Evolutionary conservation across 2,113 vertebrate species (phyloP).

Genomic region (Oreochromis tanganicae): DNA sequence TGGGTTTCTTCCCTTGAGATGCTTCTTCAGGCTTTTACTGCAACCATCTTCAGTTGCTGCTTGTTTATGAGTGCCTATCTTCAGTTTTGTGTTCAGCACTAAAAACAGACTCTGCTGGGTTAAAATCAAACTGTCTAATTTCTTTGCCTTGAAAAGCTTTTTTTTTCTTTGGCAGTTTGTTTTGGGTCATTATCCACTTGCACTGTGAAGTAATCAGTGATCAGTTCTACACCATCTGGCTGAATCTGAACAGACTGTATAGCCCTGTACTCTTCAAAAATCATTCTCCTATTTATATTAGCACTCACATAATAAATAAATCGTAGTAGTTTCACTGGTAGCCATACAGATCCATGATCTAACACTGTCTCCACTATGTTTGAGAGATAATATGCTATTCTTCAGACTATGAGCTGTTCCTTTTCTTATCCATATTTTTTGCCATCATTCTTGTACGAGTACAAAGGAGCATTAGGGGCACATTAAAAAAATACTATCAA

Average conservation of each 20-base stretch:
- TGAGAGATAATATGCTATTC: not conserved
- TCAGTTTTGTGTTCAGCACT: not conserved
- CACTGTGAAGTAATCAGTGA: not conserved
- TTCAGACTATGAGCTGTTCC: not conserved
- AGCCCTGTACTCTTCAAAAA: not conserved
- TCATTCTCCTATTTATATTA: not conserved
- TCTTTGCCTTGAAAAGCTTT: not conserved
- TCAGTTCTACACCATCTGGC: not conserved
- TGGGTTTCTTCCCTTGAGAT: not conserved
- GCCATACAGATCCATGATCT: not conserved
- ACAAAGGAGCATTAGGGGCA: not conserved
- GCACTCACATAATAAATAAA: not conserved
- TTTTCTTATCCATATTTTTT: not conserved
- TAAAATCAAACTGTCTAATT: not conserved
- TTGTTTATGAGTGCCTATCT: not conserved
- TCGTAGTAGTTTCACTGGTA: not conserved
- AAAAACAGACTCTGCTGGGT: not conserved
- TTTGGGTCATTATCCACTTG: not conserved
- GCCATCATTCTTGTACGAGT: not conserved
- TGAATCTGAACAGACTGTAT: not conserved
- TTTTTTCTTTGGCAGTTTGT: not conserved
- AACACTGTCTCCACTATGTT: not conserved
- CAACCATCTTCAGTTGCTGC: not conserved
- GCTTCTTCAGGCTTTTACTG: not conserved
- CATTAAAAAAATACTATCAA: not conserved